Evolutionary conservation across 2,888 invertebrate genomes (phyloP).

Genomic region (Acleris holmiana): DNA sequence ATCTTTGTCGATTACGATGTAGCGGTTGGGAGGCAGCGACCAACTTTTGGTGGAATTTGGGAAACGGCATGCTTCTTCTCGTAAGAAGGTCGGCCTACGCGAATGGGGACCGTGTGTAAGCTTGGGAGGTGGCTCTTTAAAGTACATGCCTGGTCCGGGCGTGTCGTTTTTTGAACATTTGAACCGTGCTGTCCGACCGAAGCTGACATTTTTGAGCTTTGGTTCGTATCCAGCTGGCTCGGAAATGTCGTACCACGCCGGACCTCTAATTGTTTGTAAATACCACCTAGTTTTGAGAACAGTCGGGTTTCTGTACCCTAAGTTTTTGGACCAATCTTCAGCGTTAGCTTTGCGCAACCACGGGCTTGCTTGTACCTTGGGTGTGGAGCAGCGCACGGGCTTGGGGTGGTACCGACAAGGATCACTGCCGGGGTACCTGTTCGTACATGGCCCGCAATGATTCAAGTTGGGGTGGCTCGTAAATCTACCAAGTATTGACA

Average conservation of each 20-base stretch:
- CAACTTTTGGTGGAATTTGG: neutral
- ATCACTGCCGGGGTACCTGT: conserved; percentile 6
- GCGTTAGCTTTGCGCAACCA: conserved; percentile 28
- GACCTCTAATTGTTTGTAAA: conserved; percentile 17
- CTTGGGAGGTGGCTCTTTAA: neutral
- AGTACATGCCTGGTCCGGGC: neutral
- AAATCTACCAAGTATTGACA: conserved; percentile 12
- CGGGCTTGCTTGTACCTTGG: neutral
- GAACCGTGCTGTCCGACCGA: neutral
- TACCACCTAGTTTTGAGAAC: conserved; percentile 11
- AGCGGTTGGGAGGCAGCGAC: neutral
- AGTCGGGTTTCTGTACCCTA: conserved; percentile 24
- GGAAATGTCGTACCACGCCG: conserved; percentile 19
- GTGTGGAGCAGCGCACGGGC: conserved; percentile 9
- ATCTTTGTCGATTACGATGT: neutral
- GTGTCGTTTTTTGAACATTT: neutral
- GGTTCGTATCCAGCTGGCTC: conserved; percentile 6
- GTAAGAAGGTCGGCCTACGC: neutral
- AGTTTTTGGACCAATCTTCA: conserved; percentile 29
- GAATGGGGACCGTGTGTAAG: neutral
- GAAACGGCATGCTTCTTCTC: conserved; percentile 2
- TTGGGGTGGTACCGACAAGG: conserved; percentile 20
- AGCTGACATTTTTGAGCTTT: conserved; percentile 21
- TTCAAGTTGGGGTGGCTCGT: conserved; percentile 20
- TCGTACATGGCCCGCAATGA: conserved; percentile 8